Conservation (phyloP, 2,888 invertebrate genomes). For the Formica aserva region DNA sequence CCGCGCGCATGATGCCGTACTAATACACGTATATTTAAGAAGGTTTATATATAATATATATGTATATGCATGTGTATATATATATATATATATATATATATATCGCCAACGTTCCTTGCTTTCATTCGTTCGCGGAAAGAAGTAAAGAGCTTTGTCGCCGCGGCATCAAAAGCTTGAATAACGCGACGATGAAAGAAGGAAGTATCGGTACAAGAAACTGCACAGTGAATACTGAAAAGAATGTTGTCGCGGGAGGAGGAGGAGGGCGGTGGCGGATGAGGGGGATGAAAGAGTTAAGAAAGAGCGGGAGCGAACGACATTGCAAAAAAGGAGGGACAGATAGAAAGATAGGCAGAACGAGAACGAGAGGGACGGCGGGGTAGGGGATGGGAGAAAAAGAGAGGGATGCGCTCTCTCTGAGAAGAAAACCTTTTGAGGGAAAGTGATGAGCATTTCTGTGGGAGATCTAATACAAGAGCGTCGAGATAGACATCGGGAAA, state of each 20-base stretch:
- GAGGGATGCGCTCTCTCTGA: slow-evolving; percentile 33
- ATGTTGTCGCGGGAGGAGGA: slow-evolving; percentile 73
- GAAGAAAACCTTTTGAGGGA: slow-evolving; percentile 66
- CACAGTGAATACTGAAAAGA: slow-evolving; percentile 81
- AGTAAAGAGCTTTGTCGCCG: slow-evolving; percentile 81
- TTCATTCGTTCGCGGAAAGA: slow-evolving; percentile 79
- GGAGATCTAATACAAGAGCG: slow-evolving; percentile 52
- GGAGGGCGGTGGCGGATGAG: slow-evolving; percentile 33
- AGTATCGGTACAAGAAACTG: slow-evolving; percentile 82
- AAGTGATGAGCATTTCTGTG: slow-evolving; percentile 74
- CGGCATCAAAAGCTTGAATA: slow-evolving; percentile 82
- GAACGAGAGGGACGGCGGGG: slow-evolving; percentile 4
- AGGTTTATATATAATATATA: slow-evolving; percentile 49
- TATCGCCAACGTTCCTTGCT: slow-evolving; percentile 77
- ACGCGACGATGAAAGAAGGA: slow-evolving; percentile 81
- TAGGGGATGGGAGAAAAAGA: slow-evolving; percentile 31
- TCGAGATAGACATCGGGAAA: slow-evolving; percentile 67
- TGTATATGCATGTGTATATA: slow-evolving; percentile 5
- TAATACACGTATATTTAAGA: slow-evolving; percentile 32
- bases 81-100: slow-evolving; percentile 67
- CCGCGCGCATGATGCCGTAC: neutral
- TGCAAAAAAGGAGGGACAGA: slow-evolving; percentile 67
- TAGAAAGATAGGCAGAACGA: slow-evolving; percentile 58
- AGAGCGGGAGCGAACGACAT: slow-evolving; percentile 63
- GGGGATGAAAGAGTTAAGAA: slow-evolving; percentile 42